Percentiles rank a stretch among this genome's conserved stretches.
phyloP scores from a whole-genome alignment of 2,888 invertebrate species.

The Drosophila crucigera region DNA sequence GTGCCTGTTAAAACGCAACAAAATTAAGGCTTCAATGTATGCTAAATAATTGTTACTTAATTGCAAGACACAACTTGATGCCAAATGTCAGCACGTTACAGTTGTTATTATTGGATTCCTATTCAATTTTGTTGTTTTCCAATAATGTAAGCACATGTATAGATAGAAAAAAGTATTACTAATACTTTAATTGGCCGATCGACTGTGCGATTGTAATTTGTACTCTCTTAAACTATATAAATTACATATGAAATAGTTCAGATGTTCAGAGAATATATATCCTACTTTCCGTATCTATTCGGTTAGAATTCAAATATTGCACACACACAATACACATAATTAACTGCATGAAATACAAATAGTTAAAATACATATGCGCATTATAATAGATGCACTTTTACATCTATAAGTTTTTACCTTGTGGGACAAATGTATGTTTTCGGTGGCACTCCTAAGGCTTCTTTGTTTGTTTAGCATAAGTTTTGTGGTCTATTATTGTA shows the following conservation, averaged over 20 bases:
- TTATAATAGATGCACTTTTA: slow-evolving; percentile 23
- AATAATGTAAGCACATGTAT: slow-evolving; percentile 38
- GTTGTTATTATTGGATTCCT: slow-evolving; percentile 38
- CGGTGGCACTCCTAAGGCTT: slow-evolving; percentile 32
- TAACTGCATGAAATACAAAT: slow-evolving; percentile 17
- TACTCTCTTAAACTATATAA: slow-evolving; percentile 12
- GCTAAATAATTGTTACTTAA: slow-evolving; percentile 33
- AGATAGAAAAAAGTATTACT: slow-evolving; percentile 63
- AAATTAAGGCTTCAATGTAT: slow-evolving; percentile 53
- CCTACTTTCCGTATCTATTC: background rate
- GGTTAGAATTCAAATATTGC: slow-evolving; percentile 18
- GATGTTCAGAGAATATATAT: background rate
- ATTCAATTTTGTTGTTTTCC: slow-evolving; percentile 39
- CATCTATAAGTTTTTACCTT: slow-evolving; percentile 54
- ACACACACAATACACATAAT: slow-evolving; percentile 14
- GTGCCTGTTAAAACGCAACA: slow-evolving; percentile 77
- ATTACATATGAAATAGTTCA: background rate
- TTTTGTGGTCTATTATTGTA: slow-evolving; percentile 49
- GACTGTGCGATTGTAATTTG: slow-evolving; percentile 7
- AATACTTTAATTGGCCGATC: slow-evolving; percentile 51
- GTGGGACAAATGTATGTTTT: slow-evolving; percentile 38
- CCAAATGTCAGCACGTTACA: slow-evolving; percentile 47
- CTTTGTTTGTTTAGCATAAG: slow-evolving; percentile 55
- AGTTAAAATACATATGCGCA: slow-evolving; percentile 8
- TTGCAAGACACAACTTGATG: slow-evolving; percentile 30